Conservation (phyloP, 2,888 invertebrate species). For the Helleia helle region DNA sequence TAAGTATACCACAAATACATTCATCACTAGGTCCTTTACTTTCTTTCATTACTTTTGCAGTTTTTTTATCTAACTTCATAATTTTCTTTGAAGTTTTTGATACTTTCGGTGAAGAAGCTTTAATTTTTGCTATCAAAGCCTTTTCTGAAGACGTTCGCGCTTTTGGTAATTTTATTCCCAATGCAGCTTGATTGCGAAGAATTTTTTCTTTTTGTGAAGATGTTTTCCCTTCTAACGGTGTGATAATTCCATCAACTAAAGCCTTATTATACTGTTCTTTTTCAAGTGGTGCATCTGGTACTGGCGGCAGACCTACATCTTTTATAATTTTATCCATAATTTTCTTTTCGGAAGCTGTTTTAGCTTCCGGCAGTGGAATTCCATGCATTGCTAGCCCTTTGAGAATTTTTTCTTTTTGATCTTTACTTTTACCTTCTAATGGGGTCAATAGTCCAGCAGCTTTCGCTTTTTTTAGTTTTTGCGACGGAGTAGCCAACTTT, state of each 20-base stretch:
- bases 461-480: constrained; percentile 20
- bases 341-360: constrained; percentile 26
- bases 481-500: neutral
- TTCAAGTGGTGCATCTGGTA: constrained; percentile 17
- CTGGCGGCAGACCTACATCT: constrained; percentile 18
- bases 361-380: constrained; percentile 25
- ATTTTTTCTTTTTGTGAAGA: constrained; percentile 23
- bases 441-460: constrained; percentile 21
- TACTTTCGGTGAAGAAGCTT: too few species aligned
- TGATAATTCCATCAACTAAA: constrained; percentile 24
- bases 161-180: constrained; percentile 23
- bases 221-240: constrained; percentile 28
- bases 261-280: constrained; percentile 25
- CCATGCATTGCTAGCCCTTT: constrained; percentile 22
- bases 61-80: constrained; percentile 18
- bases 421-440: constrained; percentile 20
- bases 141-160: constrained; percentile 24
- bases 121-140: constrained; percentile 20
- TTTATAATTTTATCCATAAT: constrained; percentile 22
- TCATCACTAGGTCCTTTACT: constrained; percentile 29
- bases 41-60: constrained; percentile 26
- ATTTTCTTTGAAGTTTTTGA: constrained; percentile 4
- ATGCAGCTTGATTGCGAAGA: constrained; percentile 18
- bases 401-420: constrained; percentile 20
- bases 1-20: constrained; percentile 24